These are phyloP conservation scores for Herpetotheres cachinnans DNA, from an alignment of 2,113 vertebrate species.

Conservation along the genomic window DNA sequence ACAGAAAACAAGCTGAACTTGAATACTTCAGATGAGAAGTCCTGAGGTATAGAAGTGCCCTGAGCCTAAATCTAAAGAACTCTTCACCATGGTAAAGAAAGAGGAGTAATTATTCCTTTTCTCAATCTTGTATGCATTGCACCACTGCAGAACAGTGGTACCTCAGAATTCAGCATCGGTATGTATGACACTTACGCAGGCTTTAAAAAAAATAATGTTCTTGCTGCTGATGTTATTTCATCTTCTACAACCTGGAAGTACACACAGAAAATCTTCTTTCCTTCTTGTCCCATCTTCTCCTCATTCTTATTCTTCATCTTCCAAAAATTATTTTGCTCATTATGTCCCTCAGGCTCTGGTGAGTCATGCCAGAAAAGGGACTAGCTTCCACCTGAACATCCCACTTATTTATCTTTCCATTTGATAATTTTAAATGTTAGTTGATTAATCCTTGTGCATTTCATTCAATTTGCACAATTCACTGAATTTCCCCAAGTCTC, in stretches of 20 bases:
- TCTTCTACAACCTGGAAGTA: not conserved
- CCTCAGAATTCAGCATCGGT: not conserved
- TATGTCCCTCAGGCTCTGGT: not conserved
- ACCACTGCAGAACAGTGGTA: not conserved
- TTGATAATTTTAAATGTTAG: not conserved
- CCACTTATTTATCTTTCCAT: not conserved
- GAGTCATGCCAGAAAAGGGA: not conserved
- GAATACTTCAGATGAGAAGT: not conserved
- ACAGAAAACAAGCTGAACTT: not conserved
- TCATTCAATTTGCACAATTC: slow-evolving; percentile 15
- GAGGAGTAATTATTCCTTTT: not conserved
- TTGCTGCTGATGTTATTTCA: not conserved
- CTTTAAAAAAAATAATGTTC: not conserved
- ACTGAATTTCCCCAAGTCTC: not conserved
- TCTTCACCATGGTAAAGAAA: not conserved
- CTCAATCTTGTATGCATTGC: not conserved
- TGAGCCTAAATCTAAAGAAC: not conserved
- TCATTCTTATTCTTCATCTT: not conserved
- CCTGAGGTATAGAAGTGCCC: not conserved
- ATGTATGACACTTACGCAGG: not conserved
- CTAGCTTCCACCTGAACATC: not conserved
- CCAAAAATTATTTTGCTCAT: not conserved
- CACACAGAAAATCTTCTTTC: not conserved
- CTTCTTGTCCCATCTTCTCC: not conserved
- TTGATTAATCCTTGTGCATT: not conserved